A percentile compares a stretch with the other conserved stretches of the same genome.
phyloP scores from a whole-genome alignment of 2,888 invertebrate genomes.

The Itoplectis maculator region DNA sequence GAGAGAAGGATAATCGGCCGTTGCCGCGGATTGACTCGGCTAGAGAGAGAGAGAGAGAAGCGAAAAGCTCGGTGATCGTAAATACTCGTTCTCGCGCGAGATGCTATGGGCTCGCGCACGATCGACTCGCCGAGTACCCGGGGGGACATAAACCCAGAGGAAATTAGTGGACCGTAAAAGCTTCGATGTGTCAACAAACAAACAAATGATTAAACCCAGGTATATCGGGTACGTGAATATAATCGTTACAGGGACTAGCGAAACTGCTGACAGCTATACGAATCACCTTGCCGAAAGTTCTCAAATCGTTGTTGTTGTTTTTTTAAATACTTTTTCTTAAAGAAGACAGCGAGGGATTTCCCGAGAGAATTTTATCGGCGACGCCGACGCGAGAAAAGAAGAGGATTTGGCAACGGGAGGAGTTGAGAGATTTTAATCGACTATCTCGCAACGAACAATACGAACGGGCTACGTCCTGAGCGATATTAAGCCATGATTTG shows the following conservation, averaged over 20 bases:
- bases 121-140: conserved; percentile 29
- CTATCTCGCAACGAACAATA: conserved; percentile 6
- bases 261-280: background rate
- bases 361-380: conserved; percentile 40
- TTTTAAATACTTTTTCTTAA: too few relatives aligned
- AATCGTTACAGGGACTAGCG: background rate
- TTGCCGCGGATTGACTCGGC: background rate
- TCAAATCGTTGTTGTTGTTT: too few relatives aligned
- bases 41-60: conserved; percentile 23
- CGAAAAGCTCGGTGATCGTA: conserved; percentile 43
- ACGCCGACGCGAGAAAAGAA: background rate
- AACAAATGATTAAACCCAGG: conserved; percentile 41
- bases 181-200: conserved; percentile 38
- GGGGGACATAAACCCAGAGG: conserved; percentile 25
- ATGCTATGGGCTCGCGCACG: conserved; percentile 29
- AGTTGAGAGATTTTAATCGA: conserved; percentile 51
- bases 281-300: background rate
- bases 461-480: conserved; percentile 20
- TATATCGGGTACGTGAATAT: conserved; percentile 19
- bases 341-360: background rate
- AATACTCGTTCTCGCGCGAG: conserved; percentile 7
- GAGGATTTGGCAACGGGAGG: conserved; percentile 10
- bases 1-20: conserved; percentile 38
- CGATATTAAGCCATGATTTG: conserved; percentile 47
- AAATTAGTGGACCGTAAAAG: conserved; percentile 33